Evolutionary conservation across 2,888 invertebrate species (phyloP), one percentile per base, ranked within the genome.

Genomic region (Drosophila paramelanica): DNA sequence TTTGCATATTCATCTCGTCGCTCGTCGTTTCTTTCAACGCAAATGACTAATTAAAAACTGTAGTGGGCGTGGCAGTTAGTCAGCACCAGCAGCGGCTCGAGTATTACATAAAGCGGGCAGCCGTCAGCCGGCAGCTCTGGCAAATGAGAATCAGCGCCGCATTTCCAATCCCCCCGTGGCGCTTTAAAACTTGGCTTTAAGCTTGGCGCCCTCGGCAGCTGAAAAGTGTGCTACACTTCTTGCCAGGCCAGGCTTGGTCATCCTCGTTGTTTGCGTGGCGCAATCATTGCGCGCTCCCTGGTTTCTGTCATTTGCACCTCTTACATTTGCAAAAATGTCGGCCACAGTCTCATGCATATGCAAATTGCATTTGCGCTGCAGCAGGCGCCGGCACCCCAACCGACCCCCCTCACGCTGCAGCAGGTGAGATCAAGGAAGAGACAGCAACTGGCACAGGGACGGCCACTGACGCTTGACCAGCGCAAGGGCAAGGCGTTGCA

Each of bases 281-380:
- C 75, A 88, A 75, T 88, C 86, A 71, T 88, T 75, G 79, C 62
- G 62, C 65, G 53, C 59, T 64, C 67, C 80, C 77, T 67, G 85
- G 89, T 72, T 67, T 71, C 89, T 85, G 83, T 89, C 83, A 89
- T 83, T 83, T 83, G 83, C 83, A 83, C 89, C 83, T 83, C 89
- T 89, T 83, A 83, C 88, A 85, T 71, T 75, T 83, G 88, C 89
- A 85, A 89, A 83, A 83, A 89, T 83, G 83, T 85, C 88, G 79
- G 75, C 86, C 84, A 86, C 89, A 86, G 73, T 59, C 88, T 84
- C 89, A 84, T 84, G 84, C 84, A 89, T 84, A 84, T 84, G 84
- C 90, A 84, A 84, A 84, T 83, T 83, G 83, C 87, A 83, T 89
- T 88, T 89, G 72, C 74, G 43, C 51, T 53, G 67, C 73, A 50